These are phyloP conservation scores for Phoebastria nigripes DNA, from an alignment of 2,797 vertebrate genomes.

Conservation along the genomic window DNA sequence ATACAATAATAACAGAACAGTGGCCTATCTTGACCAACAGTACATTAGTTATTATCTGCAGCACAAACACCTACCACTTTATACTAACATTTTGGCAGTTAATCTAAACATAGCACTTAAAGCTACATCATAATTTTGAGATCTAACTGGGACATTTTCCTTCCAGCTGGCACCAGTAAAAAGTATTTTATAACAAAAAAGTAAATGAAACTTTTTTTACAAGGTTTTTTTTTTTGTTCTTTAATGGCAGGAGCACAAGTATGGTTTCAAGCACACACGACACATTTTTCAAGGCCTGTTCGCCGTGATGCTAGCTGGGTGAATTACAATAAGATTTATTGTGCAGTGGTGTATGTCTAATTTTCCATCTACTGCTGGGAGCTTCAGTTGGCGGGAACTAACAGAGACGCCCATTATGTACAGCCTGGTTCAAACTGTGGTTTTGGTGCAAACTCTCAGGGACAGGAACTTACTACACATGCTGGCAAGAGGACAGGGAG, in stretches of 20 bases:
- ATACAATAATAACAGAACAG: constrained; percentile 83
- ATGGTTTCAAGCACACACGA: constrained; percentile 75
- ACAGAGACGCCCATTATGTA: constrained; percentile 78
- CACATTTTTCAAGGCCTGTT: constrained; percentile 72
- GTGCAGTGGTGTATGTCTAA: constrained; percentile 77
- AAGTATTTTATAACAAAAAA: constrained; percentile 75
- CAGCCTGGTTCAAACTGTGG: constrained; percentile 72
- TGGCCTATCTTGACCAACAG: constrained; percentile 81
- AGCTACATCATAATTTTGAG: constrained; percentile 84
- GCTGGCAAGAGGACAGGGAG: constrained; percentile 60
- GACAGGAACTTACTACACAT: constrained; percentile 68
- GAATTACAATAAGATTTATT: constrained; percentile 85
- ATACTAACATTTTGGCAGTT: constrained; percentile 91
- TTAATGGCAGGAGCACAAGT: constrained; percentile 72
- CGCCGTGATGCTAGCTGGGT: constrained; percentile 73
- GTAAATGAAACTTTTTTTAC: constrained; percentile 76
- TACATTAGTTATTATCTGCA: constrained; percentile 91
- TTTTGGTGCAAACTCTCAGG: constrained; percentile 66
- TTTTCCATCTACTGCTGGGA: constrained; percentile 79
- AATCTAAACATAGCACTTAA: constrained; percentile 92
- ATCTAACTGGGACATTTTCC: constrained; percentile 75
- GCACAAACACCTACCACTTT: constrained; percentile 92
- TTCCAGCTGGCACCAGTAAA: constrained; percentile 77
- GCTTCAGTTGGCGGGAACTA: constrained; percentile 74
- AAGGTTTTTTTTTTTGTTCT: not conserved